Evolutionary conservation across 1,140 invertebrate genomes (phyloP), one percentile per base, ranked within the genome.

Genomic region (Leptopilina boulardi): DNA sequence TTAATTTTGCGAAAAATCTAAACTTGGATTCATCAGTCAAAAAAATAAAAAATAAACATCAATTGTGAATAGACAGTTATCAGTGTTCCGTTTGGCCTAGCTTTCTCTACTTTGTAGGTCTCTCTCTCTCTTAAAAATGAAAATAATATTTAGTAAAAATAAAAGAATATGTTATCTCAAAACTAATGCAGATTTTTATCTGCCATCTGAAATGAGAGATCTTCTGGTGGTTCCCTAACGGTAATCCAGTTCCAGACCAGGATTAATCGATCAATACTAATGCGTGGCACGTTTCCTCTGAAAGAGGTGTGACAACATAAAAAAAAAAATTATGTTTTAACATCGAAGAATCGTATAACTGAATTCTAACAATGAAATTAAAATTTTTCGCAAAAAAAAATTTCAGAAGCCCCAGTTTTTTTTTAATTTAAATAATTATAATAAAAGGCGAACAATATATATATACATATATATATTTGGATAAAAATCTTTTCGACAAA

Each of bases 221-320:
- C 15, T 18, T 18, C 47, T 51, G 34, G 15, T 51, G 5, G 47
- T 15, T 15, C 47, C 3, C 10, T 51, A 51, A 51, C 47, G 47
- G 47, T 51, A 51, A n/a, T 51, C 47, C 47, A 51, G 47, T 51
- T 51, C 47, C 47, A 51, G 47, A 51, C 47, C n/a, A 6, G n/a
- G 47, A 51, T 51, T 51, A 51, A 51, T 51, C 47, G 47, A 51
- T 51, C 47, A 51, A 51, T 51, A n/a, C 47, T 51, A 51, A 51
- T 51, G 47, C 47, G 47, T 51, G 18, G 47, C 47, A 51, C 47
- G 47, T 51, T 51, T 51, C 15, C 47, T 18, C 47, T 51, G 47
- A 51, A 51, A 51, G 47, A 51, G 47, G 47, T 51, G 47, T 51
- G 47, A 51, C 47, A 51, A 51, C n/a, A n/a, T 51, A 51, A 51